Evolutionary conservation across 2,113 vertebrate species (phyloP).

Genomic region (Trachemys scripta): DNA sequence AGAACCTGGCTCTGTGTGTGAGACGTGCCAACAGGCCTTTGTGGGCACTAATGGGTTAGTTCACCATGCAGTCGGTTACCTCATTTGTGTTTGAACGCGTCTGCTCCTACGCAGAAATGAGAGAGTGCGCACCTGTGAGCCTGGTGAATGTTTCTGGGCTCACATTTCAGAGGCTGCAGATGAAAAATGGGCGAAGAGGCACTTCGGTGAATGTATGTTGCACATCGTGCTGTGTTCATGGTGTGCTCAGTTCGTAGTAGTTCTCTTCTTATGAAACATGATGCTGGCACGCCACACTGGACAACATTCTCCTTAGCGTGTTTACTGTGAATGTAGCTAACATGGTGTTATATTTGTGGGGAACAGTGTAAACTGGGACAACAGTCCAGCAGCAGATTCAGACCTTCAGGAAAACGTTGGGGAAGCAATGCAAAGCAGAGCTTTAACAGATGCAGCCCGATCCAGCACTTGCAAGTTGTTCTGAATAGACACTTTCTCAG

Average conservation of each 20-base stretch:
- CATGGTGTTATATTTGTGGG: background rate
- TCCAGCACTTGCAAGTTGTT: background rate
- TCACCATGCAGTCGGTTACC: background rate
- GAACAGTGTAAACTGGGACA: background rate
- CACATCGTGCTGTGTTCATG: background rate
- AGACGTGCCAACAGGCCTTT: conserved; percentile 8
- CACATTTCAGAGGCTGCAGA: background rate
- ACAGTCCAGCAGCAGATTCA: background rate
- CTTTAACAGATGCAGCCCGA: background rate
- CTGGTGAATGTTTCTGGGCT: background rate
- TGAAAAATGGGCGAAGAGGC: background rate
- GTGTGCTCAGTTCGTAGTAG: background rate
- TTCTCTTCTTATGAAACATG: background rate
- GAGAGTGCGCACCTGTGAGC: background rate
- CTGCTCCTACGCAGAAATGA: background rate
- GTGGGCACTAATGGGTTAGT: background rate
- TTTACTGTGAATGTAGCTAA: background rate
- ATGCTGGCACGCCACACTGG: background rate
- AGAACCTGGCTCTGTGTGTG: conserved; percentile 47
- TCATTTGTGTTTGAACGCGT: background rate
- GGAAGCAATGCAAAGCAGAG: background rate
- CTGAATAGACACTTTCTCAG: background rate
- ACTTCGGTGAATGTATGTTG: background rate
- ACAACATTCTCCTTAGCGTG: background rate
- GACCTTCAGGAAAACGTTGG: background rate